Evolutionary conservation across 2,113 vertebrate species (phyloP).

Genomic region (Crocuta crocuta): DNA sequence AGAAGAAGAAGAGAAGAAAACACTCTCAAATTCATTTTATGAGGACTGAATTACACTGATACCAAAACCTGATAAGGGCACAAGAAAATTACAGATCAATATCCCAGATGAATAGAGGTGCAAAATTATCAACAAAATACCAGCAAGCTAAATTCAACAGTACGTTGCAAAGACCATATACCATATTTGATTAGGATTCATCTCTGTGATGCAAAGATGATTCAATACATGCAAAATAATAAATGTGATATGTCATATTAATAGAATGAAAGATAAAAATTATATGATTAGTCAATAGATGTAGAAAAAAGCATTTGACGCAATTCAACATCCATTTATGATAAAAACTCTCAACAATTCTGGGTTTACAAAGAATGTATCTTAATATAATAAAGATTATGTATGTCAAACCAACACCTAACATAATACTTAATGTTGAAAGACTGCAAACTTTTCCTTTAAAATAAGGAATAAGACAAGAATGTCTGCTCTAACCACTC

Average conservation of each 20-base stretch:
- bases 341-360: background rate
- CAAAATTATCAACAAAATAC: background rate
- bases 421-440: background rate
- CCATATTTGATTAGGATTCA: background rate
- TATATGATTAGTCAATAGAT: background rate
- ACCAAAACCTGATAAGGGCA: background rate
- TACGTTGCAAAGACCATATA: background rate
- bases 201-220: background rate
- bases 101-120: too few relatives aligned
- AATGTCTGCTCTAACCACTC: background rate
- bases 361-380: background rate
- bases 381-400: background rate
- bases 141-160: background rate
- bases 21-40: background rate
- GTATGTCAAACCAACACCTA: background rate
- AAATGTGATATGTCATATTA: background rate
- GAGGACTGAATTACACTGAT: background rate
- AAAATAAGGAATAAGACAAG: background rate
- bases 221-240: background rate
- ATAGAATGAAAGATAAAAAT: background rate
- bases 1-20: too few relatives aligned
- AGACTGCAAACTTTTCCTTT: background rate
- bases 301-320: background rate
- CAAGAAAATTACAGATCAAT: too few relatives aligned
- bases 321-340: background rate